A percentile compares a stretch with the other conserved stretches of the same genome.
phyloP scores from a whole-genome alignment of 2,797 vertebrate species.

The Pyrocephalus nanus region DNA sequence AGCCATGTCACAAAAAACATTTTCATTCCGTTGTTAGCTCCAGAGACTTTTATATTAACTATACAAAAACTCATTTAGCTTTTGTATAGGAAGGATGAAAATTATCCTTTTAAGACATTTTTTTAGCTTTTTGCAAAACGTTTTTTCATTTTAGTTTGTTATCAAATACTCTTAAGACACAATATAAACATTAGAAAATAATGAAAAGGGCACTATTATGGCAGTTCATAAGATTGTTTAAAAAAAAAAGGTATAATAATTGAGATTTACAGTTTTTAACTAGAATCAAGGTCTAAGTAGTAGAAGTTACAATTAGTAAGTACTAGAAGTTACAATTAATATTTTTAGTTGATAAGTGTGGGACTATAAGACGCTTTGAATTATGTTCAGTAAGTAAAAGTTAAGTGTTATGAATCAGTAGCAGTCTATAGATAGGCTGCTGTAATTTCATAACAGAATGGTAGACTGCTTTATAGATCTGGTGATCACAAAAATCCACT shows the following conservation, averaged over 20 bases:
- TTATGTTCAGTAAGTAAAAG: not conserved
- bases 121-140: not conserved
- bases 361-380: not conserved
- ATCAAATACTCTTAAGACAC: not conserved
- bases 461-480: constrained; percentile 64
- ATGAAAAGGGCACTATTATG: not conserved
- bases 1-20: not conserved
- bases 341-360: not conserved
- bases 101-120: not conserved
- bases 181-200: not conserved
- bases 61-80: not conserved
- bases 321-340: not conserved
- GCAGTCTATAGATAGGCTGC: constrained; percentile 15
- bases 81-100: not conserved
- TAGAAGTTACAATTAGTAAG: not conserved
- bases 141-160: not conserved
- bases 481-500: constrained; percentile 71
- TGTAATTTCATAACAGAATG: constrained; percentile 33
- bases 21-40: not conserved
- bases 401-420: constrained; percentile 3
- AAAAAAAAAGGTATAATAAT: not conserved
- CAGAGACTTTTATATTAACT: not conserved
- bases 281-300: not conserved
- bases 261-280: not conserved
- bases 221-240: not conserved